Conservation (phyloP, 2,113 vertebrate genomes). For the Petrocephalus microphthalmus region DNA sequence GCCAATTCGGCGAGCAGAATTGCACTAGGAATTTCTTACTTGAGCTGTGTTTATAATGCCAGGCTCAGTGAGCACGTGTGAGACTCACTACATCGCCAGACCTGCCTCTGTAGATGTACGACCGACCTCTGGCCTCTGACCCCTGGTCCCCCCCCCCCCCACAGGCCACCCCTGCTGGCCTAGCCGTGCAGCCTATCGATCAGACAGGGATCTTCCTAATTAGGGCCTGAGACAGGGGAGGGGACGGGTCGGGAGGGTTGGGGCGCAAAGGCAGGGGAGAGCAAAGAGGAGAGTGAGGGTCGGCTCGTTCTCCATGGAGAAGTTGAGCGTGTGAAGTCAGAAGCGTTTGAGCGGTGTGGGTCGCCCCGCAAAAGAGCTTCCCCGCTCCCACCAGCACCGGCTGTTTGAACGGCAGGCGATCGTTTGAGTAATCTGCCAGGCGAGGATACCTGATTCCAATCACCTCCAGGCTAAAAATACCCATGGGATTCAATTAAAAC, state of each 20-base stretch:
- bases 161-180: slow-evolving; percentile 14
- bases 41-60: neutral
- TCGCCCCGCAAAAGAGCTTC: neutral
- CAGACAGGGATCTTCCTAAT: slow-evolving; percentile 57
- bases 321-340: neutral
- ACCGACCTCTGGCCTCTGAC: neutral
- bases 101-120: neutral
- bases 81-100: neutral
- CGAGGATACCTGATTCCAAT: slow-evolving; percentile 46
- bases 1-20: neutral
- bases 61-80: neutral
- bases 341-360: neutral
- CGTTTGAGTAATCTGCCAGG: slow-evolving; percentile 19
- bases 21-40: neutral
- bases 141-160: slow-evolving; percentile 22
- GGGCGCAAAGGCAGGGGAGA: neutral
- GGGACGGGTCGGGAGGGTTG: neutral
- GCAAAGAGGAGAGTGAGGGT: neutral
- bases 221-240: slow-evolving; percentile 34
- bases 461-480: slow-evolving; percentile 40
- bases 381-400: neutral
- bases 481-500: slow-evolving; percentile 59
- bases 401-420: neutral
- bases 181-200: slow-evolving; percentile 52
- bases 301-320: slow-evolving; percentile 18